phyloP scores from a whole-genome alignment of 1,140 invertebrate genomes.

The Heliconius congener region DNA sequence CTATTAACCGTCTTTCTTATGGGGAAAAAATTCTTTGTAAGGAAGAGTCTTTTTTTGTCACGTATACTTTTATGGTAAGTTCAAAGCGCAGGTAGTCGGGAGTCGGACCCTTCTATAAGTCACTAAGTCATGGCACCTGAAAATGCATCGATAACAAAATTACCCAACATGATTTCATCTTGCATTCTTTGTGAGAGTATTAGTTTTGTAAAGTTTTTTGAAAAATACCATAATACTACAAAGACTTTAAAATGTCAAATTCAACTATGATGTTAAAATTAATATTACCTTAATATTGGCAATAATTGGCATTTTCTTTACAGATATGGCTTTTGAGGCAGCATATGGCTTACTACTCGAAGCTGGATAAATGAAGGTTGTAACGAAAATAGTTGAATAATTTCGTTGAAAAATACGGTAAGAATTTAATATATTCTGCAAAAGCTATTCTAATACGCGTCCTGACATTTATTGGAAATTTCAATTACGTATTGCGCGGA shows the following conservation, averaged over 20 bases:
- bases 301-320: background rate
- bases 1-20: background rate
- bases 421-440: constrained; percentile 3
- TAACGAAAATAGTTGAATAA: background rate
- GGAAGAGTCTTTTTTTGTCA: constrained; percentile 5
- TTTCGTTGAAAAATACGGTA: background rate
- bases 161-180: constrained; percentile 43
- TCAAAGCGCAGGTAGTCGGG: constrained; percentile 46
- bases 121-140: constrained; percentile 30
- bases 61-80: background rate
- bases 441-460: background rate
- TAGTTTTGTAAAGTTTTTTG: no score
- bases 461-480: background rate
- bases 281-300: background rate
- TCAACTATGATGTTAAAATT: background rate
- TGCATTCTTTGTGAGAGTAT: background rate
- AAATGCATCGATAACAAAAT: constrained; percentile 19
- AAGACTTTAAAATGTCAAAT: no score
- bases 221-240: no score
- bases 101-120: constrained; percentile 36
- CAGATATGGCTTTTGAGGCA: background rate
- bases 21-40: background rate
- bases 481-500: constrained; percentile 1
- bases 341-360: background rate
- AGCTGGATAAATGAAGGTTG: background rate